These are phyloP conservation scores for Panurus biarmicus DNA, from an alignment of 2,113 vertebrate genomes.

Conservation along the genomic window DNA sequence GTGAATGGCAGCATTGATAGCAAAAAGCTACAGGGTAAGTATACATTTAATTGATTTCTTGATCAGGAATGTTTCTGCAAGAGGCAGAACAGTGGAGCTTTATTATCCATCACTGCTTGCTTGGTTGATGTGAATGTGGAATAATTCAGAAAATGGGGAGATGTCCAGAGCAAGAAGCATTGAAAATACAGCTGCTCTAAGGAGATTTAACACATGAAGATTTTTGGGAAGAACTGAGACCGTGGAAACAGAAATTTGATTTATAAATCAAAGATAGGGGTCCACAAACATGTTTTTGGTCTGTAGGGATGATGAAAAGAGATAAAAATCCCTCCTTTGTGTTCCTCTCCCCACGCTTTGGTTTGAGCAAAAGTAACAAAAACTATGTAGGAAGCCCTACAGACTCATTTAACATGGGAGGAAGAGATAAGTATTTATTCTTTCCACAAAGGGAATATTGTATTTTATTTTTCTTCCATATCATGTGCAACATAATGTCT, in stretches of 20 bases:
- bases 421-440: neutral
- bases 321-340: neutral
- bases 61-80: neutral
- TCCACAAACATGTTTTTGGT: neutral
- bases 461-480: neutral
- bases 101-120: neutral
- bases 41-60: neutral
- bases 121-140: neutral
- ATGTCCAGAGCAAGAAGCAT: neutral
- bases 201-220: neutral
- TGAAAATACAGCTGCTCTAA: neutral
- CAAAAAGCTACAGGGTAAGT: neutral
- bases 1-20: neutral
- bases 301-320: neutral
- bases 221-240: neutral
- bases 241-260: neutral
- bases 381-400: neutral
- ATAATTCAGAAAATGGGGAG: neutral
- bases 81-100: neutral
- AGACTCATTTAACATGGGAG: neutral
- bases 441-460: neutral
- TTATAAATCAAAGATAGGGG: neutral
- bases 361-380: neutral
- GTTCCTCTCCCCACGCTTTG: neutral
- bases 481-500: neutral